Evolutionary conservation across 2,797 vertebrate species (phyloP).

Genomic region (Sebastolobus alascanus): DNA sequence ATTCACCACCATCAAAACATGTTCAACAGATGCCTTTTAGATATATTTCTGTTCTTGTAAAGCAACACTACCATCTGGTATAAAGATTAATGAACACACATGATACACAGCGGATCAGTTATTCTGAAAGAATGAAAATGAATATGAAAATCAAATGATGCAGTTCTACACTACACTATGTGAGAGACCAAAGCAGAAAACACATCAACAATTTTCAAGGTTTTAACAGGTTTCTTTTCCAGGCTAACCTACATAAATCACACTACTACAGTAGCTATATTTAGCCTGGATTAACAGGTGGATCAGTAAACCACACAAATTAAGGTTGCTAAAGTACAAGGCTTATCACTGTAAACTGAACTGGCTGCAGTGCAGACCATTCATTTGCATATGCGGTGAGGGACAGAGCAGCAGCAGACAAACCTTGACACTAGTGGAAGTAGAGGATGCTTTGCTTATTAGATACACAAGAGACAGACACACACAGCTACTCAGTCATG

Average conservation of each 20-base stretch:
- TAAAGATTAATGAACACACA: constrained; percentile 10
- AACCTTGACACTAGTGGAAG: constrained; percentile 26
- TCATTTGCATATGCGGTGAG: constrained; percentile 36
- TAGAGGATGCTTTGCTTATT: constrained; percentile 23
- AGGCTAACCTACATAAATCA: background rate
- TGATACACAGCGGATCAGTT: constrained; percentile 5
- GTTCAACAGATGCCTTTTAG: constrained; percentile 21
- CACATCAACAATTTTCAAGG: background rate
- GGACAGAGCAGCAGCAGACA: constrained; percentile 21
- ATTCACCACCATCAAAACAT: constrained; percentile 1
- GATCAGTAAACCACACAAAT: constrained; percentile 16
- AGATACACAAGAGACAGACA: constrained; percentile 20
- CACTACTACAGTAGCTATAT: constrained; percentile 7
- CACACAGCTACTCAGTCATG: background rate
- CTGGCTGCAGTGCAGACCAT: constrained; percentile 34
- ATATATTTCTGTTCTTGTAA: constrained; percentile 4
- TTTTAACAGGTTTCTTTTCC: constrained; percentile 1
- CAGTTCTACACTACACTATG: background rate
- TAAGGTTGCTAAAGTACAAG: constrained; percentile 31
- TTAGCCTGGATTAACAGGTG: constrained; percentile 37
- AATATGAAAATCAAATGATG: background rate
- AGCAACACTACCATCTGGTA: constrained; percentile 15
- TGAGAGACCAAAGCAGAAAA: constrained; percentile 4
- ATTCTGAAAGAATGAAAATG: constrained; percentile 2
- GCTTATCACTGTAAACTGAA: constrained; percentile 31